Evolutionary conservation across 2,888 invertebrate genomes (phyloP).

Genomic region (Phyllotreta striolata): DNA sequence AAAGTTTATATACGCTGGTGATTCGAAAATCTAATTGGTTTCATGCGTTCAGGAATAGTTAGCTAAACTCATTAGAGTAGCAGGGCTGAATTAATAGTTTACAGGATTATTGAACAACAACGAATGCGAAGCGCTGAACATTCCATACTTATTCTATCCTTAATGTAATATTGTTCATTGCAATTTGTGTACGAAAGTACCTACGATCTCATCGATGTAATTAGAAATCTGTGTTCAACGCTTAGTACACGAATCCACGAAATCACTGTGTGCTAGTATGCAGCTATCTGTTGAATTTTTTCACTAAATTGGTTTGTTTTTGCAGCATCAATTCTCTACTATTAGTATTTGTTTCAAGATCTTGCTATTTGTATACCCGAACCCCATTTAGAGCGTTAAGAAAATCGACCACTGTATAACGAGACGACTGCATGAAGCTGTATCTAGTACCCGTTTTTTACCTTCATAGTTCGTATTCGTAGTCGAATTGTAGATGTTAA

Average conservation of each 20-base stretch:
- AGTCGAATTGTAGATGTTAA: conserved; percentile 1
- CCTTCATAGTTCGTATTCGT: conserved; percentile 8
- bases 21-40: too few relatives aligned
- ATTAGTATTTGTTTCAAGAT: conserved; percentile 19
- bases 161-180: too few relatives aligned
- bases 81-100: too few relatives aligned
- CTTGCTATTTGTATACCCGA: conserved; percentile 15
- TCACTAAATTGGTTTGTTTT: conserved; percentile 15
- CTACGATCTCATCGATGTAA: too few relatives aligned
- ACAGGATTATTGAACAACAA: too few relatives aligned
- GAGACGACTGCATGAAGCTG: conserved; percentile 13
- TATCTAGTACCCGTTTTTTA: conserved; percentile 8
- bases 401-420: background rate
- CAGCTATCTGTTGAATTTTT: conserved; percentile 19
- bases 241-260: conserved; percentile 8
- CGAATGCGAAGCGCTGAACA: too few relatives aligned
- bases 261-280: conserved; percentile 14
- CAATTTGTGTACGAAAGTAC: too few relatives aligned
- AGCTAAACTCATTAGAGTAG: too few relatives aligned
- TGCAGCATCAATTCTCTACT: conserved; percentile 16
- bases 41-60: too few relatives aligned
- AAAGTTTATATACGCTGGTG: too few relatives aligned
- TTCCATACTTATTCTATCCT: too few relatives aligned
- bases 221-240: background rate
- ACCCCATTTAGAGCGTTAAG: conserved; percentile 4